Base-by-base conservation (phyloP, 2,888 invertebrate species). In the Himalopsyche japonica region DNA sequence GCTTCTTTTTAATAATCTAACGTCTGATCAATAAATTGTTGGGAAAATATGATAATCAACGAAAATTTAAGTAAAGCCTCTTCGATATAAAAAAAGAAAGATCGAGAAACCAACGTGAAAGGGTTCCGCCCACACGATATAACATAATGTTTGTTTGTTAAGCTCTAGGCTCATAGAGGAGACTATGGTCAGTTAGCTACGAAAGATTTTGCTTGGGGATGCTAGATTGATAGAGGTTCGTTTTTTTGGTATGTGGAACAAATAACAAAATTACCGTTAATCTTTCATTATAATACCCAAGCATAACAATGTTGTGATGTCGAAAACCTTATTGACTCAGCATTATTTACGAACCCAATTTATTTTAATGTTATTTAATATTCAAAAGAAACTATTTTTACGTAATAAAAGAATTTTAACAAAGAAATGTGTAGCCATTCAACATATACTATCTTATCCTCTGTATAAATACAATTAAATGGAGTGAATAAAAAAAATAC, bases 61-160 rank as follows among this genome's bases (percentile, higher is more conserved):
- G 12, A 70, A 70, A 70, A 70, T 70, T 1, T 24, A 4, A 27
- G 27, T 57, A 57, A 20, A 70, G 30, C 27, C 30, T 70, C 64
- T 70, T 15, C 70, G 70, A 70, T 15, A 27, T 27, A 27, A 24
- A 70, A 64, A 30, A 70, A 24, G 24, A 70, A 57, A 30, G 70
- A 70, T 70, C 30, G 70, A 70, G 30, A 70, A 70, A 70, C 70
- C 30, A 20, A 70, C 27, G 70, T 70, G 15, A 27, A 70, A 70
- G 27, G 70, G 70, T 70, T 30, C 70, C 70, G 70, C 70, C 70
- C 12, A 70, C 70, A 15, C 70, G 70, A 70, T 70, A 70, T 70
- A 70, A 70, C 70, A 70, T 70, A 70, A 70, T 70, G 70, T 70
- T 70, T 70, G 70, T 70, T 70, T 70, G 70, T 70, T 70, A 70